Evolutionary conservation across 2,888 invertebrate genomes (phyloP), one percentile per base, ranked within the genome.

Genomic region (Congeria kusceri): DNA sequence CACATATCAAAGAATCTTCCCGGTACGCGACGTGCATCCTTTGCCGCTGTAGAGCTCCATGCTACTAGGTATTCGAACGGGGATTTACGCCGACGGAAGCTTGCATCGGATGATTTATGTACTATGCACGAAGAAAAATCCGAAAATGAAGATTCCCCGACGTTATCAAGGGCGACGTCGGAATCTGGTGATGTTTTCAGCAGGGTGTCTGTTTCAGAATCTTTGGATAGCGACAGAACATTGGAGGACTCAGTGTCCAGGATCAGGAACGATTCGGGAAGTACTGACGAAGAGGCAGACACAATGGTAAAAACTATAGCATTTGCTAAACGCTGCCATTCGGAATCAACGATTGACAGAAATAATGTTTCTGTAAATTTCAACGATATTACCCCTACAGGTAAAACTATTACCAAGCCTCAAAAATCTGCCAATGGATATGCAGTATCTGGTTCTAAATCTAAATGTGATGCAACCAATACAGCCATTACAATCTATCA

Each of bases 41-140:
- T 75, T 25, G 83, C 83, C 15, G 63, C 80, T 0, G 25, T 68
- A 7, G 80, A 83, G 20, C 27, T 58, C 18, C 69, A 64, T 46
- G 62, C 61, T 28, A 18, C 73, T 3, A 77, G 69, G 29, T 29
- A 63, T 18, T 66, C 83, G 20, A 80, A 77, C 44, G 80, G 78
- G 15, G 83, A 83, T 27, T 15, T 83, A 4, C 59, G 73, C 20
- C 67, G 71, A 56, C 67, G 72, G 53, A 80, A 83, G 39, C 29
- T 59, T 5, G 59, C 62, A 15, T 77, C 83, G 15, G 80, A 75
- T 5, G 80, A 83, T 25, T 49, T 80, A 25, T 57, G 72, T 29
- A 75, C 80, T 44, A 83, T 83, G 83, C 77, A 77, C n/a, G 83
- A 83, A 49, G 79, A 75, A 23, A 65, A 77, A 44, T 58, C 68